Base-by-base conservation (phyloP, 2,113 vertebrate species). In the Clarias macrocephalus region DNA sequence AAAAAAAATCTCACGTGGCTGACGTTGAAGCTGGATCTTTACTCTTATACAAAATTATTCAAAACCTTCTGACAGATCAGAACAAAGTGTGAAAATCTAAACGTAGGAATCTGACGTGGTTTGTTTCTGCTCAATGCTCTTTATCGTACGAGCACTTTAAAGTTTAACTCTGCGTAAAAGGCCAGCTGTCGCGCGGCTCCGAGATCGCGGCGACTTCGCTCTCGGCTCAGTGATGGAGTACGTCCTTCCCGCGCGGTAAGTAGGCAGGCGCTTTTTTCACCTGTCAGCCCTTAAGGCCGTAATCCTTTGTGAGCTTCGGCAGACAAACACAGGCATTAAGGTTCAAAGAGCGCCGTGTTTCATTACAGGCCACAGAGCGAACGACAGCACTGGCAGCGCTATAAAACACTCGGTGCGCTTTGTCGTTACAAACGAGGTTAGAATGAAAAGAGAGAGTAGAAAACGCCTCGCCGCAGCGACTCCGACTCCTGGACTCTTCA, bases 341-440 rank as follows among this genome's bases (percentile, higher is more conserved):
- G 72, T 75, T 75, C 72, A 75, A 75, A 75, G 72, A 75, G 37
- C 72, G 23, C 37, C 72, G 37, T 75, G 72, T 75, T 37, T 75
- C 72, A 75, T 75, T 75, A 75, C 72, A 52, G 21, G 37, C 72
- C 37, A 25, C 37, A 52, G 42, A 1, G 37, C 21, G 2, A 75
- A 75, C 18, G 37, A 25, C 72, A 25, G 72, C 72, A 52, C 16
- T 6, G 21, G 8, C 33, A 18, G 28, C 18, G 13, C 15, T 70
- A 70, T 6, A 42, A 42, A 37, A 42, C 33, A 21, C 68, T 72
- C 63, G 12, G 30, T 18, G 30, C 8, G n/a, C 30, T 23, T 8
- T 73, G 70, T 42, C 18, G 11, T 42, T 42, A 73, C 68, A 37
- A 15, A 68, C 6, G 28, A 28, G 65, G 28, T 70, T 70, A 30